Conservation (phyloP, 2,888 invertebrate genomes). For the Sabatieria punctata region DNA sequence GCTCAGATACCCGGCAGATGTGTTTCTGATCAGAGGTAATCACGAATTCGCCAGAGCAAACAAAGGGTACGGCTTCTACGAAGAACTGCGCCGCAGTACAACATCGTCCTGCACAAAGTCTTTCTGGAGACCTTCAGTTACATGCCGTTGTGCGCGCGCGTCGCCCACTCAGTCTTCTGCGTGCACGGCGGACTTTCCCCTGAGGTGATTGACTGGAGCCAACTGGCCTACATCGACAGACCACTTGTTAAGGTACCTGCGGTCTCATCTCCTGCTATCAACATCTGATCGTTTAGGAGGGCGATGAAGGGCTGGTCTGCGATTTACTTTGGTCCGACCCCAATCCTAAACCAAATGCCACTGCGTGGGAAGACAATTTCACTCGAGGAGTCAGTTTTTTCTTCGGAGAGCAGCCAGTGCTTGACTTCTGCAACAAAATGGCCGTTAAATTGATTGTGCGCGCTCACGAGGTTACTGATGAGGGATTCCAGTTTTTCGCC, state of each 20-base stretch:
- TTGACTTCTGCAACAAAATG: constrained; percentile 19
- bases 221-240: constrained; percentile 41
- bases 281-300: too few relatives aligned
- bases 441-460: constrained; percentile 22
- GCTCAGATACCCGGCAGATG: too few relatives aligned
- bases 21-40: too few relatives aligned
- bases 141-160: constrained; percentile 90
- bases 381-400: constrained; percentile 12
- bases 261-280: too few relatives aligned
- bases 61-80: too few relatives aligned
- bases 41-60: constrained; percentile 65
- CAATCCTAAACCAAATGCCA: constrained; percentile 11
- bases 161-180: constrained; percentile 58
- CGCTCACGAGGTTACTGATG: constrained; percentile 24
- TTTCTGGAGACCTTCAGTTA: constrained; percentile 99
- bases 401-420: constrained; percentile 18
- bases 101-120: constrained; percentile 95
- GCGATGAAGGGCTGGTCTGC: constrained; percentile 33
- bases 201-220: constrained; percentile 56
- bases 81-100: constrained; percentile 92
- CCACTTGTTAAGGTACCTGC: constrained; percentile 45
- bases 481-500: too few relatives aligned
- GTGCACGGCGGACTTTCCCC: constrained; percentile 66
- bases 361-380: not conserved
- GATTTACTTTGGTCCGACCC: constrained; percentile 38